A percentile compares a stretch with the other conserved stretches of the same genome.
Conservation (phyloP, 2,888 invertebrate genomes). For the Deilephila elpenor region DNA sequence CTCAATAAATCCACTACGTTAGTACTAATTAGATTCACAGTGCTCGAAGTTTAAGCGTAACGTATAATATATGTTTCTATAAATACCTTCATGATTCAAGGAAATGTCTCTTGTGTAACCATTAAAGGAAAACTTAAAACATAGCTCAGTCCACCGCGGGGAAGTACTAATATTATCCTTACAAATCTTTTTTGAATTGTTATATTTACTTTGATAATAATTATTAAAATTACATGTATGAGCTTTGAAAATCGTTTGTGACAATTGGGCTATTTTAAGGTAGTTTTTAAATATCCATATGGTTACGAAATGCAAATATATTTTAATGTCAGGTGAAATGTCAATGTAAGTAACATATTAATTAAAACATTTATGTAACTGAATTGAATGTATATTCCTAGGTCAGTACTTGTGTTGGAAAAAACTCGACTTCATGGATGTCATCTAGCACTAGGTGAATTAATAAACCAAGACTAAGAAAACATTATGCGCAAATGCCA, state of each 20-base stretch:
- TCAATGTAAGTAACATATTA: constrained; percentile 50
- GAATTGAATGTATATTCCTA: constrained; percentile 4
- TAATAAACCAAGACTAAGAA: too few relatives aligned
- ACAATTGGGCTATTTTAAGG: background rate
- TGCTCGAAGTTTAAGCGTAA: background rate
- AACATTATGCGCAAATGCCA: too few relatives aligned
- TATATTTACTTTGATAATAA: background rate
- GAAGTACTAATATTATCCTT: constrained; percentile 35
- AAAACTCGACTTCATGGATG: background rate
- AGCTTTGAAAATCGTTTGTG: background rate
- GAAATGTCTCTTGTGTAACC: constrained; percentile 28
- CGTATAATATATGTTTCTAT: background rate
- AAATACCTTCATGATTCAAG: constrained; percentile 38
- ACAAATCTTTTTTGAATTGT: background rate
- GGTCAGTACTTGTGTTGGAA: background rate
- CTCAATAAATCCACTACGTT: background rate
- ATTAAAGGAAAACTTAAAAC: constrained; percentile 36
- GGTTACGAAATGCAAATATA: constrained; percentile 3
- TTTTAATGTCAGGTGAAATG: constrained; percentile 35
- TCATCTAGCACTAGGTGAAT: too few relatives aligned
- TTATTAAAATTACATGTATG: background rate
- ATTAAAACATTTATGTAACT: background rate
- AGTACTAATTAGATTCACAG: background rate
- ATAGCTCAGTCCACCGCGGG: constrained; percentile 28
- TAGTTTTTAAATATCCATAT: constrained; percentile 16